phyloP scores from a whole-genome alignment of 2,113 vertebrate genomes.

The Trachemys scripta region DNA sequence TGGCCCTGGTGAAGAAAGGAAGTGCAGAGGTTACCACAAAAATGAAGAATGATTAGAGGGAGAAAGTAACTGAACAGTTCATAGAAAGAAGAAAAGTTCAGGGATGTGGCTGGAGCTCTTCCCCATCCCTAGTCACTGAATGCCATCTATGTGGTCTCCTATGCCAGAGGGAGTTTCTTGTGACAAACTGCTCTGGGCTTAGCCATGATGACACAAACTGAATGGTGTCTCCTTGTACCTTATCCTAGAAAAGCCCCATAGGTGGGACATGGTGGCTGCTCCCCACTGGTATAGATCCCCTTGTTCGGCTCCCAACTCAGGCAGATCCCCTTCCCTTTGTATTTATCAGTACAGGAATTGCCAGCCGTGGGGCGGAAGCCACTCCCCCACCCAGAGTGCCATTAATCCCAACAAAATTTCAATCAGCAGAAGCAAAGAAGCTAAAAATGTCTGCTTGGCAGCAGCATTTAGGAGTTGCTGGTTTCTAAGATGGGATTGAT shows the following conservation, averaged over 20 bases:
- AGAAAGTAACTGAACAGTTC: not conserved
- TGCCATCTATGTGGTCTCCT: not conserved
- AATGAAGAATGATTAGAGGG: not conserved
- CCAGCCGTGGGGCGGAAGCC: not conserved
- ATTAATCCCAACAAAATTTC: constrained; percentile 68
- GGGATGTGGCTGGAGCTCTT: too few relatives aligned
- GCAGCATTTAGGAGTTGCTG: constrained; percentile 63
- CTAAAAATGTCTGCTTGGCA: constrained; percentile 71
- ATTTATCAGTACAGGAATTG: rapidly evolving
- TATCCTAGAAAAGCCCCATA: not conserved
- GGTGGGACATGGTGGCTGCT: not conserved
- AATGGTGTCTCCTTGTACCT: not conserved
- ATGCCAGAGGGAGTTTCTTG: rapidly evolving
- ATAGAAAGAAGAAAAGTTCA: not conserved
- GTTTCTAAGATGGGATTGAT: constrained; percentile 70
- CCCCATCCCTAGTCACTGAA: not conserved
- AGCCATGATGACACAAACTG: rapidly evolving
- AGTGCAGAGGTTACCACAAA: not conserved
- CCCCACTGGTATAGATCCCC: not conserved
- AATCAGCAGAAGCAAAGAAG: constrained; percentile 56
- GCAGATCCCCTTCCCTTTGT: not conserved
- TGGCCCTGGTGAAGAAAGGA: not conserved
- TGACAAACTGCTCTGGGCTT: not conserved
- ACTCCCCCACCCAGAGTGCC: constrained; percentile 60
- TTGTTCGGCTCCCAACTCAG: not conserved